Evolutionary conservation across 2,797 vertebrate species (phyloP).

Genomic region (Psittacula derbiana): DNA sequence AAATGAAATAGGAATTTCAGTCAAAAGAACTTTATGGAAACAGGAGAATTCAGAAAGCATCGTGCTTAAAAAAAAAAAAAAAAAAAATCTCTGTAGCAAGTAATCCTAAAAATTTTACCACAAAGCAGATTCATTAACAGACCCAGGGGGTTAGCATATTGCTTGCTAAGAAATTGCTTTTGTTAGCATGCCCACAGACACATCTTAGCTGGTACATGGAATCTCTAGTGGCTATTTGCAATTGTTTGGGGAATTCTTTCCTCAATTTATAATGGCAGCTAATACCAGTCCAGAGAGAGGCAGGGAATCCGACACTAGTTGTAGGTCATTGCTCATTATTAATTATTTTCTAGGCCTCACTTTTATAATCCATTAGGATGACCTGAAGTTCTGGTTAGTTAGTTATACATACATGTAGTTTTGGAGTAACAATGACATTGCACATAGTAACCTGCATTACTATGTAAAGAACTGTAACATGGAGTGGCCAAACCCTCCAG

Average conservation of each 20-base stretch:
- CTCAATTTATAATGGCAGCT: conserved; percentile 70
- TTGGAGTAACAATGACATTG: not conserved
- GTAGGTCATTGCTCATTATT: conserved; percentile 18
- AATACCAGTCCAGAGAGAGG: conserved; percentile 59
- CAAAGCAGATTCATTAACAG: conserved; percentile 73
- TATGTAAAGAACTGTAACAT: not conserved
- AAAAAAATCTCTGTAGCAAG: conserved; percentile 3
- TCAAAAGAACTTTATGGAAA: not conserved
- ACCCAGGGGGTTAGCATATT: conserved; percentile 59
- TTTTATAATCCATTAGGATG: not conserved
- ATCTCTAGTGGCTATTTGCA: conserved; percentile 73
- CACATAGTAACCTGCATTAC: not conserved
- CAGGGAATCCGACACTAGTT: conserved; percentile 26
- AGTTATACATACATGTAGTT: not conserved
- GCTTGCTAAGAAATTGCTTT: conserved; percentile 75
- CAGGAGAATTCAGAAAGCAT: not conserved
- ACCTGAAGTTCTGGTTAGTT: not conserved
- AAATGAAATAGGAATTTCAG: conserved; percentile 10
- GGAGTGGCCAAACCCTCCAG: not conserved
- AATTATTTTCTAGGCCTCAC: conserved; percentile 5
- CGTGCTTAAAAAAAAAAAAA: conserved; percentile 25
- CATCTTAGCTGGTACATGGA: conserved; percentile 63
- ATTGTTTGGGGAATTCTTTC: conserved; percentile 74
- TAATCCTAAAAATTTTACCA: conserved; percentile 70
- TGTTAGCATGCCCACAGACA: conserved; percentile 71